phyloP scores from a whole-genome alignment of 1,140 invertebrate species.

The Cheumatopsyche charites region DNA sequence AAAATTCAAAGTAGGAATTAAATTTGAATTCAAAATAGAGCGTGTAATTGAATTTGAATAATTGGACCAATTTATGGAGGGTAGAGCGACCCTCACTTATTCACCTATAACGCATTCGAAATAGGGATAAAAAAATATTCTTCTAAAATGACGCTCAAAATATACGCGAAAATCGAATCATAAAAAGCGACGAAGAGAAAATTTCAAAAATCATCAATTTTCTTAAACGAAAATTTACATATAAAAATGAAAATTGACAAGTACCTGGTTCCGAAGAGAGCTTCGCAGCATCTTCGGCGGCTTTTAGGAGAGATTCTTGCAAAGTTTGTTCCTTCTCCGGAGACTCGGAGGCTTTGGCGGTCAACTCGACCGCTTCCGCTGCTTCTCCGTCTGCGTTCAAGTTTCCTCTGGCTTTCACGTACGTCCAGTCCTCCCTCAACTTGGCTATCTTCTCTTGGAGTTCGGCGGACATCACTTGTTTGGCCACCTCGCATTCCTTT shows the following conservation, averaged over 20 bases:
- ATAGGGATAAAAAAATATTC: conserved; percentile 6
- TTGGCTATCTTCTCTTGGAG: conserved; percentile 67
- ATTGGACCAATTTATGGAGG: conserved; percentile 41
- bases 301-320: background rate
- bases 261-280: conserved; percentile 5
- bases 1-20: conserved; percentile 29
- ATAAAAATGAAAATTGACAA: background rate
- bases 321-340: too few relatives aligned
- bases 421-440: conserved; percentile 66
- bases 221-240: background rate
- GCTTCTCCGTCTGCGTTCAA: conserved; percentile 6
- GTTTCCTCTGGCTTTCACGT: conserved; percentile 42
- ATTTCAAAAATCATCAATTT: background rate
- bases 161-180: background rate
- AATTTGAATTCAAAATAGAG: conserved; percentile 43
- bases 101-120: conserved; percentile 7
- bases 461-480: conserved; percentile 65
- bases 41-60: conserved; percentile 47
- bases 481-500: conserved; percentile 62
- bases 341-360: background rate
- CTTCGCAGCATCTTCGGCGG: background rate
- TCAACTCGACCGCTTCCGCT: background rate
- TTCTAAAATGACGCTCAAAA: background rate
- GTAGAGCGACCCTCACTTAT: background rate
- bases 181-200: background rate